phyloP scores from a whole-genome alignment of 2,797 vertebrate genomes.

The Scleropages formosus region DNA sequence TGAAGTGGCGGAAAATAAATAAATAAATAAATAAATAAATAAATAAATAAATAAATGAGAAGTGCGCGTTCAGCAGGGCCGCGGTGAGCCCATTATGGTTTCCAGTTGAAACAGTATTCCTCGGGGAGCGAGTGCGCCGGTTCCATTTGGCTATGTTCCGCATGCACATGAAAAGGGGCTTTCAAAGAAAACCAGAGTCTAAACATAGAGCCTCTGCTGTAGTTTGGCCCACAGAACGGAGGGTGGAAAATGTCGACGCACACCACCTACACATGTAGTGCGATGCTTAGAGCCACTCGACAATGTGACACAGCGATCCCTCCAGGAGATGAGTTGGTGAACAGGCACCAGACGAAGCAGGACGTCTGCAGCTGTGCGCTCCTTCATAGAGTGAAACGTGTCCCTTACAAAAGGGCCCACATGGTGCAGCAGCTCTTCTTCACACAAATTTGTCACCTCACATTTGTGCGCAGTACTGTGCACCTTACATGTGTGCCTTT shows the following conservation, averaged over 20 bases:
- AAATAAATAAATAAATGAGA: no score
- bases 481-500: no score
- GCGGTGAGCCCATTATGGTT: conserved; percentile 25
- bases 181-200: conserved; percentile 16
- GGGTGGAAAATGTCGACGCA: conserved; percentile 6
- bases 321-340: no score
- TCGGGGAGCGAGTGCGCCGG: neutral
- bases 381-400: no score
- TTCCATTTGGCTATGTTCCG: conserved; percentile 30
- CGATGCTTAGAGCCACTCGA: neutral
- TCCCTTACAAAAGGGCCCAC: no score
- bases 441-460: no score
- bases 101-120: conserved; percentile 32
- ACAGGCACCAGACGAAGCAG: no score
- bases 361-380: no score
- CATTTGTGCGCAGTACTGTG: no score
- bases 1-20: neutral
- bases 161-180: conserved; percentile 22
- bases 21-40: no score
- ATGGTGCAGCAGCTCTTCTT: no score
- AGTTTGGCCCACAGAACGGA: conserved; percentile 17
- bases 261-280: neutral
- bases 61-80: conserved; percentile 7
- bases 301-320: no score
- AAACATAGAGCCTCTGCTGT: conserved; percentile 21